A percentile compares a stretch with the other conserved stretches of the same genome.
phyloP scores from a whole-genome alignment of 2,888 invertebrate genomes.

The Zhengitettix transpicula region DNA sequence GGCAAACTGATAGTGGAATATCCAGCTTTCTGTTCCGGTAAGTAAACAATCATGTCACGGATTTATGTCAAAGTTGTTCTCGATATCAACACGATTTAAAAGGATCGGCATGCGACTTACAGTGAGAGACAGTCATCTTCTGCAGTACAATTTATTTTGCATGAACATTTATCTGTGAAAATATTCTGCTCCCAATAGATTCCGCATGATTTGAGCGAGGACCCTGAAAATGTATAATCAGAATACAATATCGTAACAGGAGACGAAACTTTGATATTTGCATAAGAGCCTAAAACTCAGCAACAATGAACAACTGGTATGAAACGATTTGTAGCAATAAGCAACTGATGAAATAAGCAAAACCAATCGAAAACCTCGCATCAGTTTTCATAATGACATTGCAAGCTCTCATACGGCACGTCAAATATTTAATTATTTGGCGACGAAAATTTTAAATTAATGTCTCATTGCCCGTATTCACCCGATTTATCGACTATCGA shows the following conservation, averaged over 20 bases:
- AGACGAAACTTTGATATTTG: not conserved
- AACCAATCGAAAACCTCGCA: not conserved
- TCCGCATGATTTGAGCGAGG: not conserved
- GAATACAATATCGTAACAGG: not conserved
- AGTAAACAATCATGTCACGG: too few relatives aligned
- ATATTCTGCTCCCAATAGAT: not conserved
- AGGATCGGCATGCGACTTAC: not conserved
- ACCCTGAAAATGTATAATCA: not conserved
- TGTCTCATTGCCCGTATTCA: not conserved
- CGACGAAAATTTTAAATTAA: not conserved
- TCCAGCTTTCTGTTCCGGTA: too few relatives aligned
- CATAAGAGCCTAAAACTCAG: not conserved
- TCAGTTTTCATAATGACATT: not conserved
- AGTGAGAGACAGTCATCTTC: not conserved
- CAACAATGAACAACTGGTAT: not conserved
- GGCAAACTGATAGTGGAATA: too few relatives aligned
- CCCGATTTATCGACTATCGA: not conserved
- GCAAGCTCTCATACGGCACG: not conserved
- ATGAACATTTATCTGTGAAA: not conserved
- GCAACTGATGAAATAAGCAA: not conserved
- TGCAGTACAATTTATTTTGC: not conserved
- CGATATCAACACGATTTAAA: too few relatives aligned
- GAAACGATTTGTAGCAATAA: not conserved
- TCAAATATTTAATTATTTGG: not conserved
- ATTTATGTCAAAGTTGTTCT: too few relatives aligned